phyloP scores from a whole-genome alignment of 2,113 vertebrate species.

The Sylvilagus bachmani region DNA sequence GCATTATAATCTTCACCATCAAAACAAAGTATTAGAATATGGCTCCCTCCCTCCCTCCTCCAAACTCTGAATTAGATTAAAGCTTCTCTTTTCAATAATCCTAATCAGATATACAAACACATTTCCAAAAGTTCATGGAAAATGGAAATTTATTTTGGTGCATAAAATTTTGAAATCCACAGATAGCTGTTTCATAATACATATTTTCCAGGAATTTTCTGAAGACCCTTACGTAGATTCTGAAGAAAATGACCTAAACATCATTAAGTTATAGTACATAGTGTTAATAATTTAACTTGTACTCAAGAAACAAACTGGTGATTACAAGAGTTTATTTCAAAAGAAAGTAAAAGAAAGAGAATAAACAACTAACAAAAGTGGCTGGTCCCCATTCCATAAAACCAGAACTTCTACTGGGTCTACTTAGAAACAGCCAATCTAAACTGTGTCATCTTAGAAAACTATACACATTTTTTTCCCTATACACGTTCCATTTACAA shows the following conservation, averaged over 20 bases:
- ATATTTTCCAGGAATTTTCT: no score
- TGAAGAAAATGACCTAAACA: background rate
- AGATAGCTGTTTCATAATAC: no score
- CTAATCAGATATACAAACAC: background rate
- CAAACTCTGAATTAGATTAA: conserved; percentile 3
- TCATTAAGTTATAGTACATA: background rate
- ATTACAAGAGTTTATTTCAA: background rate
- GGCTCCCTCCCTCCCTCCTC: background rate
- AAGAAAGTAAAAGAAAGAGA: no score
- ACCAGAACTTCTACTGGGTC: background rate
- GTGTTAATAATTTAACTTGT: background rate
- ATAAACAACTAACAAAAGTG: no score
- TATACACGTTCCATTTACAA: conserved; percentile 9
- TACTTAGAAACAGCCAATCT: conserved; percentile 16
- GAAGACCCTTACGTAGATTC: no score
- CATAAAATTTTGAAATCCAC: no score
- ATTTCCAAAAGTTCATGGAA: no score
- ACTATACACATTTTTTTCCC: background rate
- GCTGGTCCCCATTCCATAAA: no score
- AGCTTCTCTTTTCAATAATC: background rate
- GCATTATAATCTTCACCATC: conserved; percentile 9
- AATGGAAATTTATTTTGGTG: no score
- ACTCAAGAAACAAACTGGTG: background rate
- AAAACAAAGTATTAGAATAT: background rate
- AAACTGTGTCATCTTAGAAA: background rate